These are phyloP conservation scores for Trididemnum clinides DNA, from an alignment of 23 tunicate species.

Conservation along the genomic window DNA sequence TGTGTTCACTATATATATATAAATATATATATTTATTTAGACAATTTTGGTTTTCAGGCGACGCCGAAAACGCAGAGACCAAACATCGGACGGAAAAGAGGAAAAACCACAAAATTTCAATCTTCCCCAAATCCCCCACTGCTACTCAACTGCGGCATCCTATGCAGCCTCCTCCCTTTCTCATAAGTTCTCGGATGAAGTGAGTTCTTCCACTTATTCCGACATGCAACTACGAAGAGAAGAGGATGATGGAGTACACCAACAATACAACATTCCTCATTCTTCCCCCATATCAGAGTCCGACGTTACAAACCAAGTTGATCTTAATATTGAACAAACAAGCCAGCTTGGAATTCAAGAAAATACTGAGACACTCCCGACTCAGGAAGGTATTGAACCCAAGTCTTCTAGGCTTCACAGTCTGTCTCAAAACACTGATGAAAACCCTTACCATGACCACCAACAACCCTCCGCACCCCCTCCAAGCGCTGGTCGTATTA, in stretches of 20 bases:
- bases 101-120: constrained; percentile 93
- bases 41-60: constrained; percentile 27
- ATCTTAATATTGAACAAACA: not conserved
- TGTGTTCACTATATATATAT: no score
- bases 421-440: not conserved
- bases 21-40: no score
- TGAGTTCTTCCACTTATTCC: not conserved
- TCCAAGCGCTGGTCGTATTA: not conserved
- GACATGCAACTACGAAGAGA: not conserved
- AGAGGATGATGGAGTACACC: not conserved
- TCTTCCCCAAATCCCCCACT: constrained; percentile 95
- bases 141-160: constrained; percentile 88
- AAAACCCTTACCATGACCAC: not conserved
- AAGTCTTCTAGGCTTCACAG: constrained; percentile 12
- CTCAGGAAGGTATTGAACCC: not conserved
- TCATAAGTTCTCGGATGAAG: constrained; percentile 56
- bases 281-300: not conserved
- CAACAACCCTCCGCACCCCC: not conserved
- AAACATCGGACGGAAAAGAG: constrained; percentile 57
- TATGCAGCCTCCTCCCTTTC: constrained; percentile 86
- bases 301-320: not conserved
- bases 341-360: not conserved
- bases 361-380: not conserved
- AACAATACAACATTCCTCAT: not conserved
- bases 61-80: constrained; percentile 71